Evolutionary conservation across 2,888 invertebrate species (phyloP).

Genomic region (Amphipoea oculea): DNA sequence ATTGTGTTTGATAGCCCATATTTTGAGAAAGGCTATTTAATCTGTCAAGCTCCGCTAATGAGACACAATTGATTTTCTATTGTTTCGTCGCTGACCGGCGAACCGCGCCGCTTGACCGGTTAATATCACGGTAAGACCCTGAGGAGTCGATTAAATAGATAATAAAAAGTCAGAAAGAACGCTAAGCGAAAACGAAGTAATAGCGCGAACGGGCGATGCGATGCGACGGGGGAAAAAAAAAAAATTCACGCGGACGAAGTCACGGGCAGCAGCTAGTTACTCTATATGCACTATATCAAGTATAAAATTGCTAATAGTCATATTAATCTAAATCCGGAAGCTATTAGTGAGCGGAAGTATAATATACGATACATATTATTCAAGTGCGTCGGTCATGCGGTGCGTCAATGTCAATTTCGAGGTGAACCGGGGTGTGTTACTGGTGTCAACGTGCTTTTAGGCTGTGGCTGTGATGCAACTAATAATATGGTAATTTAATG

Average conservation of each 20-base stretch:
- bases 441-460: conserved; percentile 41
- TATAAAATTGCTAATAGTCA: conserved; percentile 23
- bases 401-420: conserved; percentile 69
- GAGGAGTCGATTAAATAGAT: neutral
- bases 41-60: neutral
- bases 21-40: neutral
- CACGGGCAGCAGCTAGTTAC: neutral
- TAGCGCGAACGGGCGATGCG: neutral
- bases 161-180: neutral
- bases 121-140: neutral
- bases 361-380: neutral
- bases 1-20: neutral
- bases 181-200: neutral
- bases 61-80: no score
- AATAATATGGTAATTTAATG: conserved; percentile 1
- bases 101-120: no score
- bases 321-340: conserved; percentile 61
- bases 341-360: conserved; percentile 60
- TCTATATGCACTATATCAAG: neutral
- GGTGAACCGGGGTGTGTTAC: conserved; percentile 63
- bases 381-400: conserved; percentile 48
- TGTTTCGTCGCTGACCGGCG: no score
- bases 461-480: conserved; percentile 51
- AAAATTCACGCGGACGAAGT: neutral
- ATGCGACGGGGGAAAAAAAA: neutral